Evolutionary conservation across 2,113 vertebrate species (phyloP), one percentile per base, ranked within the genome.

Genomic region (Electrona antarctica): DNA sequence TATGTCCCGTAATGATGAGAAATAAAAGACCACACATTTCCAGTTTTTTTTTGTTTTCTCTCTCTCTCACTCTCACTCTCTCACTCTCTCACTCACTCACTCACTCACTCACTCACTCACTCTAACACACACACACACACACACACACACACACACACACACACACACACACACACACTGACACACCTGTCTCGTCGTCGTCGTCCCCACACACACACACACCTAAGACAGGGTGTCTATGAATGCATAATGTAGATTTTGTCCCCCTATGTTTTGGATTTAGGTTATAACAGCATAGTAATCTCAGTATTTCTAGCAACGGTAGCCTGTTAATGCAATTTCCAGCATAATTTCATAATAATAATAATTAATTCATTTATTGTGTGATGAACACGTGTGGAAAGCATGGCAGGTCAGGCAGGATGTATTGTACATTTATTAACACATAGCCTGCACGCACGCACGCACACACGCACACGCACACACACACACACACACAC

Each of bases 371-470:
- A n/a, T n/a, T n/a, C 3, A 41, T 41, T 4, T 41, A 41, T 41
- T 41, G 33, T 41, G 33, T 41, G 33, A 41, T 85, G 83, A 84
- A 69, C 64, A 67, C 67, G 7, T 74, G 60, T 64, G 66, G 74
- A 88, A 73, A 84, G 82, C 33, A 41, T 41, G 21, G 21, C 21
- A 21, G 21, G 21, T 21, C 21, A 21, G 21, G 21, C 80, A 83
- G 70, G 76, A 88, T 86, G 70, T 58, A 74, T 47, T 85, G 70
- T 58, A 74, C 50, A 75, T 62, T 65, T 72, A 78, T 77, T 63
- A 71, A 60, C 62, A 70, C 49, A 51, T 8, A 51, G 21, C 21
- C 21, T 21, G 21, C 52, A 55, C 1, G n/a, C 73, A 64, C 66
- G 63, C 0, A 81, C 33, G 76, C 50, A 64, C 66, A 66, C 0